A percentile compares a stretch with the other conserved stretches of the same genome.
Evolutionary conservation across 2,113 vertebrate genomes (phyloP).

Genomic region (Madoqua kirkii): DNA sequence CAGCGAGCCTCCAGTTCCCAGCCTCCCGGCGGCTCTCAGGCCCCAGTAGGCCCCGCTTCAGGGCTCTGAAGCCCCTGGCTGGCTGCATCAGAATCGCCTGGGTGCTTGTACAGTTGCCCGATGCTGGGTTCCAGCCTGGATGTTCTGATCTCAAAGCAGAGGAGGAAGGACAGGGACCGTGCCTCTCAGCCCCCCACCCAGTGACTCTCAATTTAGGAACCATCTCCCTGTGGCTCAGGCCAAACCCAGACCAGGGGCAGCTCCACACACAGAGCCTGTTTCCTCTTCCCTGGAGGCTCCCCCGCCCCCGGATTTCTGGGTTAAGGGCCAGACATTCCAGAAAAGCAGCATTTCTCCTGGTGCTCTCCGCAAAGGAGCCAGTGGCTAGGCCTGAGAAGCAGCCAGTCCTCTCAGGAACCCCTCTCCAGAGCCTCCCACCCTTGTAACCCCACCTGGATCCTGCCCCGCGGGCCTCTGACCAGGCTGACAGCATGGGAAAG

Average conservation of each 20-base stretch:
- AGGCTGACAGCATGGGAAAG: slow-evolving; percentile 16
- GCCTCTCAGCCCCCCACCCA: neutral
- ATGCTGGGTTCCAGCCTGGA: neutral
- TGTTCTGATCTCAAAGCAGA: neutral
- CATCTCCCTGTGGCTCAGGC: rapidly evolving
- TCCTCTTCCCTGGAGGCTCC: neutral
- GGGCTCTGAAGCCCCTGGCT: no score
- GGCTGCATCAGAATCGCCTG: neutral
- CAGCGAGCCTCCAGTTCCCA: neutral
- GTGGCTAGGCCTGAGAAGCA: neutral
- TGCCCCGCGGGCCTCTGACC: neutral
- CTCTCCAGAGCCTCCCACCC: neutral
- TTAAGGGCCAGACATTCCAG: neutral
- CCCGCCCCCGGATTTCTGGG: neutral
- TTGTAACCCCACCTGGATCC: neutral
- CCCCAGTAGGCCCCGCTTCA: neutral
- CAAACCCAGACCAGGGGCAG: neutral
- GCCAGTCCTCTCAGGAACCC: neutral
- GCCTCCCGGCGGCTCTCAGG: neutral
- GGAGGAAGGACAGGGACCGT: neutral
- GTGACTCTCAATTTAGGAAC: neutral
- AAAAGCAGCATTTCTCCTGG: neutral
- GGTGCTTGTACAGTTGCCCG: neutral
- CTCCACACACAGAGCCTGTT: neutral
- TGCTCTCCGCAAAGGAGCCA: neutral